phyloP scores from a whole-genome alignment of 2,888 invertebrate species.

The Cyaniris semiargus region DNA sequence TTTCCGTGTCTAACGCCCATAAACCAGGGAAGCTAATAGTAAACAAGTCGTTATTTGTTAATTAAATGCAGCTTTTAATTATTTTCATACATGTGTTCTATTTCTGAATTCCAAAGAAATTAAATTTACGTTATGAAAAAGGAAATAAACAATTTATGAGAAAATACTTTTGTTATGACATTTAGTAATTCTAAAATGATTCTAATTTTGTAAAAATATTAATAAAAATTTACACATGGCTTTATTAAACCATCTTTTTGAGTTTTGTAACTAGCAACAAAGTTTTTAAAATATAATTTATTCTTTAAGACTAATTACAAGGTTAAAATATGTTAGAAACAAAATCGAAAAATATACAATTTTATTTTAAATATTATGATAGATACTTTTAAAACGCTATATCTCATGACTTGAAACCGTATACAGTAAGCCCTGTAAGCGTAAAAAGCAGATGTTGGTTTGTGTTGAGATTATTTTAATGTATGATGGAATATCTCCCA shows the following conservation, averaged over 20 bases:
- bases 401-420: background rate
- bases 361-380: no score
- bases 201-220: background rate
- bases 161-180: background rate
- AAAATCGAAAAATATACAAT: no score
- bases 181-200: background rate
- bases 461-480: conserved; percentile 49
- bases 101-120: background rate
- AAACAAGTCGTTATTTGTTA: conserved; percentile 18
- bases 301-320: no score
- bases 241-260: no score
- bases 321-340: no score
- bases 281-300: no score
- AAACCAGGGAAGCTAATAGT: background rate
- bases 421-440: conserved; percentile 34
- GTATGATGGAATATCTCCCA: conserved; percentile 33
- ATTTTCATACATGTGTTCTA: background rate
- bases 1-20: background rate
- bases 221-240: no score
- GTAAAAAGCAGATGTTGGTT: conserved; percentile 50
- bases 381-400: background rate
- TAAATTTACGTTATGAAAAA: background rate
- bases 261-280: no score
- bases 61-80: conserved; percentile 15
- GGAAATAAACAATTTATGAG: background rate